Base-by-base conservation (phyloP, 2,888 invertebrate genomes). In the Pheosia gnoma region DNA sequence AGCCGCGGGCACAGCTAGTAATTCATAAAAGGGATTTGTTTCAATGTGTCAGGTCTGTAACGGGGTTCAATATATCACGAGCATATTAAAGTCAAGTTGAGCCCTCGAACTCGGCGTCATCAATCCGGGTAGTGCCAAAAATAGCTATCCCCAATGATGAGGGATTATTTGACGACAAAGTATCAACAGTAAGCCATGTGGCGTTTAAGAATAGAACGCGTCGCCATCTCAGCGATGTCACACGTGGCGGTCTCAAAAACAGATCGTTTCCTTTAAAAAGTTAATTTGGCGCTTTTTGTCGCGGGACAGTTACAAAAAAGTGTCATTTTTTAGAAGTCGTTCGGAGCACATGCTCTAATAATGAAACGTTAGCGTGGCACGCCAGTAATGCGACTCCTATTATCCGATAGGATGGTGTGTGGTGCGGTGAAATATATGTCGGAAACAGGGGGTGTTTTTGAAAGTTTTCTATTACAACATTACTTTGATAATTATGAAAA, bases 251-350 rank as follows among this genome's bases (percentile, higher is more conserved):
- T 75, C 81, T 85, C 83, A 85, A 89, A 91, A 92, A 93, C 92
- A 89, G 90, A 93, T 92, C 87, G 91, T 90, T 93, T 93, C 93
- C 93, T 93, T 89, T 92, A 92, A 93, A 92, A 93, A 91, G 91
- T 91, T 92, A 92, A 93, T 93, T 91, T 91, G 88, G 83, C 87
- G 80, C 84, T 93, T 93, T 93, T 92, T 93, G 85, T 90, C 66
- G 63, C 65, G 67, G 68, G 76, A 77, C 71, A 78, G 79, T 72
- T 79, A 89, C 86, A 91, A 90, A 90, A 75, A 90, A 86, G 86
- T 81, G 83, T 77, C 81, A 88, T 85, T 91, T 92, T 93, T 92
- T 89, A 84, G 78, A 81, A 80, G 81, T 81, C 83, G 86, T 84
- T 86, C 87, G 82, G 81, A 84, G 87, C 92, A 92, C 90, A 87